Evolutionary conservation across 2,113 vertebrate species (phyloP).

Genomic region (Nesospiza acunhae): DNA sequence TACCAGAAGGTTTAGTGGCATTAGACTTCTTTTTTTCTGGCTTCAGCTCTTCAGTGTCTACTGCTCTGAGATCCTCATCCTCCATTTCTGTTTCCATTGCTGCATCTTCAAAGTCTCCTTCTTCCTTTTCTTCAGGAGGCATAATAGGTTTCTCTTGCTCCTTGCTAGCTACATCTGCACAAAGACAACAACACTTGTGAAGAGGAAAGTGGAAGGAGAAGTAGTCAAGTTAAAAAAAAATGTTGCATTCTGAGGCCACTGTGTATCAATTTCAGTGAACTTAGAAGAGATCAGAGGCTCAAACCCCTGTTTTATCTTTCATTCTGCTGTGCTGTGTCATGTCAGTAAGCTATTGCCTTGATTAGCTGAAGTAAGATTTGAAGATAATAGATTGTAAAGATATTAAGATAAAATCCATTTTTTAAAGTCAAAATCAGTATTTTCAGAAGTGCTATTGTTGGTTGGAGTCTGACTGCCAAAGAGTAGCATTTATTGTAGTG

Average conservation of each 20-base stretch:
- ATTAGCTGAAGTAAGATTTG: not conserved
- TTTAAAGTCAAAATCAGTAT: not conserved
- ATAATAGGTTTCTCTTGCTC: slow-evolving; percentile 85
- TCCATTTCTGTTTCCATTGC: slow-evolving; percentile 82
- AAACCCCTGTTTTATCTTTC: not conserved
- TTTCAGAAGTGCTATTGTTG: not conserved
- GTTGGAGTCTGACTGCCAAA: not conserved
- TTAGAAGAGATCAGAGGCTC: not conserved
- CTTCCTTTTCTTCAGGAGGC: slow-evolving; percentile 70
- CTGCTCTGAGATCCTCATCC: slow-evolving; percentile 74
- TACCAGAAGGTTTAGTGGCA: slow-evolving; percentile 66
- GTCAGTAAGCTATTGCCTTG: not conserved
- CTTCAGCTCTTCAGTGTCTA: slow-evolving; percentile 82
- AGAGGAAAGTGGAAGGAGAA: not conserved
- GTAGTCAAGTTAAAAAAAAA: not conserved
- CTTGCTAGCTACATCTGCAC: slow-evolving; percentile 86
- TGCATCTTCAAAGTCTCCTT: slow-evolving; percentile 68
- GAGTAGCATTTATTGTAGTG: not conserved
- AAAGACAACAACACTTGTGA: not conserved
- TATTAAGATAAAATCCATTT: not conserved
- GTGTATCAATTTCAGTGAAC: not conserved
- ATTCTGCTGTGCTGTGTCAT: not conserved
- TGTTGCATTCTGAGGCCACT: not conserved
- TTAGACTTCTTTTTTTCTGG: slow-evolving; percentile 79
- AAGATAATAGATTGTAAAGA: not conserved